Percentiles rank a stretch among this genome's conserved stretches.
phyloP scores from a whole-genome alignment of 2,797 vertebrate genomes.

The Denticeps clupeoides region DNA sequence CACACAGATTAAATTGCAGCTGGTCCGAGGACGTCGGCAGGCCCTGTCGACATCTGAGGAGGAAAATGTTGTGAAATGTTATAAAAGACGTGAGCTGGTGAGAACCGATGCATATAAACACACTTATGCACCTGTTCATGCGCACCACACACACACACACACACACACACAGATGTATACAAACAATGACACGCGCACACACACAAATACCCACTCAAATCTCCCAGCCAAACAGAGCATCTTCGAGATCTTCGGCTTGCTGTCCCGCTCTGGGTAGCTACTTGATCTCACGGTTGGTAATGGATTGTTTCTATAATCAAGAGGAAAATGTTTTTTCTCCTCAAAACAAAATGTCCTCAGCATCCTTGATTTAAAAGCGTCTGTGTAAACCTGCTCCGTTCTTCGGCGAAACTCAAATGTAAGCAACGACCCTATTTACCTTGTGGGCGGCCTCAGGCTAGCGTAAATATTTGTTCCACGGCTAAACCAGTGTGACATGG shows the following conservation, averaged over 20 bases:
- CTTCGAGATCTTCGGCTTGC: not conserved
- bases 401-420: slow-evolving; percentile 49
- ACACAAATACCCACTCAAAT: slow-evolving; percentile 2
- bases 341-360: slow-evolving; percentile 18
- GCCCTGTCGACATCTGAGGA: no score
- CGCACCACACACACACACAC: no score
- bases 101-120: not conserved
- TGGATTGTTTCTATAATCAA: slow-evolving; percentile 25
- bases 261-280: slow-evolving; percentile 3
- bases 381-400: slow-evolving; percentile 35
- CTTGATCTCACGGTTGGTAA: slow-evolving; percentile 9
- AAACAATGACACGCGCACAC: not conserved
- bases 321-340: slow-evolving; percentile 18
- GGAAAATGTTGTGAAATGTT: slow-evolving; percentile 1
- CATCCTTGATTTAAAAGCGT: slow-evolving; percentile 21
- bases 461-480: slow-evolving; percentile 68
- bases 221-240: not conserved
- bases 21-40: slow-evolving; percentile 12
- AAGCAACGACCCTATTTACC: slow-evolving; percentile 64
- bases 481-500: slow-evolving; percentile 66
- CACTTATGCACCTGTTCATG: not conserved
- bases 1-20: not conserved
- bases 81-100: not conserved
- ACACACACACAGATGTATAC: no score
- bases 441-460: slow-evolving; percentile 58